Percentiles rank a stretch among this genome's conserved stretches.
phyloP scores from a whole-genome alignment of 2,797 vertebrate species.

The Sebastes reedi region DNA sequence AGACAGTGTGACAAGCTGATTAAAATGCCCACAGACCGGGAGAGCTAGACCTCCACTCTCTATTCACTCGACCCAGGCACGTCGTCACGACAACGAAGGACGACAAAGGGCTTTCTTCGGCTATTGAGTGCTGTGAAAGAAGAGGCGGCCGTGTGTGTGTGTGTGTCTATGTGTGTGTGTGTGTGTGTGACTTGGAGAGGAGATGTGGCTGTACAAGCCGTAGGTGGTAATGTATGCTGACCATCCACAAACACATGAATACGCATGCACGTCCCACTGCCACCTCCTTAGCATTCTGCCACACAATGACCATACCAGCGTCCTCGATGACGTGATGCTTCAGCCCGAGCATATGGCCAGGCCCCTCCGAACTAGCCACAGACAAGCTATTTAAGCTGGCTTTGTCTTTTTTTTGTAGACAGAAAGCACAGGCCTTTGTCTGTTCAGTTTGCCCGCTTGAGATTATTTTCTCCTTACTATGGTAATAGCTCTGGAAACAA shows the following conservation, averaged over 20 bases:
- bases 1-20: conserved; percentile 77
- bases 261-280: conserved; percentile 65
- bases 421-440: conserved; percentile 26
- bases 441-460: background rate
- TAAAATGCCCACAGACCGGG: conserved; percentile 75
- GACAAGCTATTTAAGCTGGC: conserved; percentile 24
- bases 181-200: conserved; percentile 29
- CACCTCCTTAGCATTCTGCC: conserved; percentile 66
- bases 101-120: conserved; percentile 82
- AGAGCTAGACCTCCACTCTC: conserved; percentile 69
- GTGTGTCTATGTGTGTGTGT: background rate
- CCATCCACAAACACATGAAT: conserved; percentile 76
- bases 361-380: conserved; percentile 6
- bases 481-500: background rate
- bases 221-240: conserved; percentile 84
- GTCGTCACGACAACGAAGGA: conserved; percentile 82
- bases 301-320: conserved; percentile 67
- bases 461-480: background rate
- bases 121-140: conserved; percentile 79
- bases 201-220: conserved; percentile 62
- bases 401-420: conserved; percentile 39
- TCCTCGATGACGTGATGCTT: conserved; percentile 62
- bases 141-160: conserved; percentile 61
- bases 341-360: conserved; percentile 56
- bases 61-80: conserved; percentile 72